Evolutionary conservation across 2,888 invertebrate genomes (phyloP).

Genomic region (Rhyacophila evoluta): DNA sequence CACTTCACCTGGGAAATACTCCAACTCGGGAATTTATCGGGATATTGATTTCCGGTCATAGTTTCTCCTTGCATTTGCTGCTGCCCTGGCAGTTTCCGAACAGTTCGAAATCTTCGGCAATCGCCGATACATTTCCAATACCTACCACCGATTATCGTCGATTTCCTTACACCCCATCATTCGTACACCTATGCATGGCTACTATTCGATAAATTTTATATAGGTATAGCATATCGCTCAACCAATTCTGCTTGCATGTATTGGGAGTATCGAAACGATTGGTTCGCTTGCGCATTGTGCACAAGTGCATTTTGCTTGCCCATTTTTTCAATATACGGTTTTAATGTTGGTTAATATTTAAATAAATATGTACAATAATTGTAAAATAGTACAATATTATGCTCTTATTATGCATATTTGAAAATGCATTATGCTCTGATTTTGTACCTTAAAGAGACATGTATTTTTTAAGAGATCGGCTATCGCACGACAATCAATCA

Average conservation of each 20-base stretch:
- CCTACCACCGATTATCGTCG: constrained; percentile 36
- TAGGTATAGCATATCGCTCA: not conserved
- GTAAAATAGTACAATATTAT: no score
- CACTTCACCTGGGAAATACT: constrained; percentile 57
- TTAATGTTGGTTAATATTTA: no score
- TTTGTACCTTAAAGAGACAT: no score
- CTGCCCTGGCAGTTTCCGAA: constrained; percentile 70
- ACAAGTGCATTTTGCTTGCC: no score
- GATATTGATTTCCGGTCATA: constrained; percentile 69
- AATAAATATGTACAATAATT: no score
- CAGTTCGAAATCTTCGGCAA: constrained; percentile 71
- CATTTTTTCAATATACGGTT: no score
- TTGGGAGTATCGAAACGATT: not conserved
- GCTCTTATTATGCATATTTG: no score
- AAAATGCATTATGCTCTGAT: no score
- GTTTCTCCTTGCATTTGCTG: constrained; percentile 63
- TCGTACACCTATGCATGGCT: not conserved
- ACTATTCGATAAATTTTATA: not conserved
- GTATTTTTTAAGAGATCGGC: no score
- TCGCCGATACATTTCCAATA: constrained; percentile 69
- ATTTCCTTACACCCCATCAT: not conserved
- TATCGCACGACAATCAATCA: no score
- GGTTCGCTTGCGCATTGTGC: not conserved
- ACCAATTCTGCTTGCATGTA: not conserved
- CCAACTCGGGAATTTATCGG: constrained; percentile 62